phyloP scores from a whole-genome alignment of 1,140 invertebrate species.

The Ceratina calcarata region DNA sequence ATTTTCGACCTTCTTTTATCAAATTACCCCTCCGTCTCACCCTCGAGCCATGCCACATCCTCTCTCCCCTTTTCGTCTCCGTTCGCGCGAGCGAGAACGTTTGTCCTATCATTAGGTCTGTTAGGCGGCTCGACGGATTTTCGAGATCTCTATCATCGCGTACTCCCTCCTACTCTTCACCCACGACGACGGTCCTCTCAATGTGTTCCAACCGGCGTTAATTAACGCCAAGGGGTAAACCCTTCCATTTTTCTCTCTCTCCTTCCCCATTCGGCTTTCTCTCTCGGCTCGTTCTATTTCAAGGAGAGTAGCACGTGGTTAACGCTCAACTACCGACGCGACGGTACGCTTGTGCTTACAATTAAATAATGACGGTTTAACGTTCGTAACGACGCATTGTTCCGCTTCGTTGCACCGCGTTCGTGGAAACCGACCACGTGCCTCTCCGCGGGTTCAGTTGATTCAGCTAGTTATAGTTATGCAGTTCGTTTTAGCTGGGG shows the following conservation, averaged over 20 bases:
- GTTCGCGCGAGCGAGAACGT: slow-evolving; percentile 1
- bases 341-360: slow-evolving; percentile 6
- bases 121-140: background rate
- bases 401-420: background rate
- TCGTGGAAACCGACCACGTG: background rate
- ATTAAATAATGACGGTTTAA: slow-evolving; percentile 18
- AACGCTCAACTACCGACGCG: slow-evolving; percentile 1
- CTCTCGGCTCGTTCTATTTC: background rate
- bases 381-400: slow-evolving; percentile 3
- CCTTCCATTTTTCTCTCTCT: background rate
- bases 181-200: background rate
- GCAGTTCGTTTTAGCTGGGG: background rate
- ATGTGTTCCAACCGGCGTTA: background rate
- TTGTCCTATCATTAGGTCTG: slow-evolving; percentile 1
- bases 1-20: slow-evolving; percentile 29
- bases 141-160: background rate
- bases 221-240: slow-evolving; percentile 2
- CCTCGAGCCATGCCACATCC: no score
- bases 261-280: no score
- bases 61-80: background rate
- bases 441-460: background rate
- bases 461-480: background rate
- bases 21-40: background rate
- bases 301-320: background rate
- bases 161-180: background rate